Evolutionary conservation across 2,888 invertebrate genomes (phyloP), one percentile per base, ranked within the genome.

Genomic region (Argyra leucocephala): DNA sequence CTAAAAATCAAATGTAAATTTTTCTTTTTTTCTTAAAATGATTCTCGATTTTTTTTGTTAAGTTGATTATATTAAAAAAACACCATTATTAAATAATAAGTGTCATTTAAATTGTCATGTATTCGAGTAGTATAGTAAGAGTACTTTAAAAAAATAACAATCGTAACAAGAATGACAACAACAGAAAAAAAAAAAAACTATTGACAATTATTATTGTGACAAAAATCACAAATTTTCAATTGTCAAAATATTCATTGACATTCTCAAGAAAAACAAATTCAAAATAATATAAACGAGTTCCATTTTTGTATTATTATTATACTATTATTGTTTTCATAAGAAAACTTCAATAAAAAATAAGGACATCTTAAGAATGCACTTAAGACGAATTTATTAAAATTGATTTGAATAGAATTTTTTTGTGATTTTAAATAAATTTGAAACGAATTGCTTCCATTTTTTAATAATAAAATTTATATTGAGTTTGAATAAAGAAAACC

Each of bases 151-250:
- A 18, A 18, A 18, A 6, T 31, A 12, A 31, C 12, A 7, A 26
- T 3, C 12, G 12, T 31, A 31, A 31, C 12, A 31, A 31, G 12
- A 31, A 7, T 31, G 31, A 31, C 3, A 26, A 26, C n/a, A n/a
- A n/a, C n/a, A n/a, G n/a, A 26, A 26, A 26, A 26, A 26, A 26
- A 6, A 26, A 26, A 26, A 37, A 37, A 37, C 5, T 12, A 15
- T 48, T 48, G 18, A 15, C 12, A n/a, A 48, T n/a, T n/a, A n/a
- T n/a, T n/a, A 18, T 48, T 48, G 48, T 48, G 48, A 48, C 48
- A 48, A 48, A 48, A 48, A 48, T 48, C 48, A 48, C 48, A 48
- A 48, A 18, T 48, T 48, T n/a, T 48, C 48, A 48, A 48, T 48
- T 48, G 48, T 48, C 48, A 48, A 48, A 31, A 48, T 48, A 48